Evolutionary conservation across 2,113 vertebrate species (phyloP), one percentile per base, ranked within the genome.

Genomic region (Xenopus tropicalis): DNA sequence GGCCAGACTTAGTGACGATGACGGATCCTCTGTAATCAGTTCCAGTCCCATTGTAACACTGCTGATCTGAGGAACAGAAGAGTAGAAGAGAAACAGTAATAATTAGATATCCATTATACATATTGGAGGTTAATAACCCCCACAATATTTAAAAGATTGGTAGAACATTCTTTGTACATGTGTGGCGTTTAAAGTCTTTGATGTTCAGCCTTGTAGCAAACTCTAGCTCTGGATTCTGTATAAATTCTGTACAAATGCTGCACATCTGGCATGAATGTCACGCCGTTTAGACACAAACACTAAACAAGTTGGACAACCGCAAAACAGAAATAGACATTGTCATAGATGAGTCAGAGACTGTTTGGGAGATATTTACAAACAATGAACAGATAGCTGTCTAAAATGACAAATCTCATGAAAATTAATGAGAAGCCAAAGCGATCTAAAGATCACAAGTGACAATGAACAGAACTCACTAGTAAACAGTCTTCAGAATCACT

Each of bases 21-120:
- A 92, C 83, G 0, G 88, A 94, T 4, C 97, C 97, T 77, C 89
- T 88, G 80, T 99, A 99, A 46, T 97, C 93, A 0, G 84, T 85
- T 16, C 97, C 97, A 0, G 93, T 98, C 52, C 92, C 95, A 0
- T 98, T 98, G 83, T 93, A 99, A 83, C 97, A 99, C 79, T 93
- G 96, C 66, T 98, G 93, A 81, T 95, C 95, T 91, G 83, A 20
- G 88, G 78, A 79, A 74, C 85, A 70, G 78, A 16, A 80, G 78
- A 43, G 48, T n/a, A 25, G 16, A 48, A 17, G 46, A 13, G 16
- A 17, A 61, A 6, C 0, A 43, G 9, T 37, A 14, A 48, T 48
- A 54, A 54, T 17, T n/a, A 54, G 16, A 48, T 48, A 48, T 48
- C 16, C 16, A 48, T 14, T 48, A 16, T 48, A 48, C 11, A 17